Base-by-base conservation (phyloP, 2,113 vertebrate species). In the Tylochromis polylepis region DNA sequence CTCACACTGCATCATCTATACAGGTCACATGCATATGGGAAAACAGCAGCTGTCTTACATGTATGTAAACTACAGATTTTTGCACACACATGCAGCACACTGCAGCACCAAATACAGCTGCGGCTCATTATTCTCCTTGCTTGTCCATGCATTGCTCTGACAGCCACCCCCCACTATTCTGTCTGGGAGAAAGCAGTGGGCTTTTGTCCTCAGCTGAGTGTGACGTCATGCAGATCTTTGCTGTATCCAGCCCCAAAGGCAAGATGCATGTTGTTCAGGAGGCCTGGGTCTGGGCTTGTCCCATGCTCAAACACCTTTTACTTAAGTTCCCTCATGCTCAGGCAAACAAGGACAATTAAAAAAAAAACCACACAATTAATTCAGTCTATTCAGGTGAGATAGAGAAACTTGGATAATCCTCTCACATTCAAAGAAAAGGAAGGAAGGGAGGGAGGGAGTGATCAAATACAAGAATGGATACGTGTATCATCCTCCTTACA, bases 151-250 rank as follows among this genome's bases (percentile, higher is more conserved):
- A 6, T 82, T 93, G 70, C 90, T 87, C 81, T 88, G 81, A 81
- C 57, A 86, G 80, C 89, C 72, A 29, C 90, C 88, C 87, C 88
- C 92, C 92, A 83, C 88, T 86, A 58, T 79, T 85, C 92, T 92
- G 92, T 93, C 94, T 94, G 90, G 79, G 86, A 92, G 92, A 93
- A 95, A 91, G 91, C 90, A 94, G 91, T 93, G 90, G 95, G 94
- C 94, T 94, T 95, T 95, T 95, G 95, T 95, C 95, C 94, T 95
- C 94, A 95, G 95, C 91, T 94, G 94, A 90, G 94, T 93, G 95
- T 95, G 95, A 94, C 90, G 93, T 95, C 94, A 95, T 89, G 83
- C 58, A 85, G 88, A 90, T 90, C 86, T 90, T 90, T 84, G 86
- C 84, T 89, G 75, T 93, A 92, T 85, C 86, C 81, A 93, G 80